Conservation (phyloP, 2,113 vertebrate genomes). For the Rhinoderma darwinii region DNA sequence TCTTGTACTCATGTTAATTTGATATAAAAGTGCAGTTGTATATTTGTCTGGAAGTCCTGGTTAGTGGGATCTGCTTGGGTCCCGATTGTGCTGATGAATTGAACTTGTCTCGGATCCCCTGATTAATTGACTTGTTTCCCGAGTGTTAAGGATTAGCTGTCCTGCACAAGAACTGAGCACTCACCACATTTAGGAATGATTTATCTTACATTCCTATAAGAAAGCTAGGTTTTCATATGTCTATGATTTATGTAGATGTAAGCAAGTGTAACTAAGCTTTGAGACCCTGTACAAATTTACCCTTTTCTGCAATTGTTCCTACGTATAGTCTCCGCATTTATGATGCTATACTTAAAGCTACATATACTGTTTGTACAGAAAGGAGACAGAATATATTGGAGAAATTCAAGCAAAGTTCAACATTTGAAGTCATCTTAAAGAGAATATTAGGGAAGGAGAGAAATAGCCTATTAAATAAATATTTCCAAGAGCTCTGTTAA, state of each 20-base stretch:
- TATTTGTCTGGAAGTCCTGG: background rate
- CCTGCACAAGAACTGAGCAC: conserved; percentile 43
- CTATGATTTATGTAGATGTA: conserved; percentile 34
- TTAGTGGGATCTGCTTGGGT: conserved; percentile 13
- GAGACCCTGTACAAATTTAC: background rate
- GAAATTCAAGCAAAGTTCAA: background rate
- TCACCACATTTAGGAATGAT: conserved; percentile 48
- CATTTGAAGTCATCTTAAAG: no score
- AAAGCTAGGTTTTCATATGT: conserved; percentile 10
- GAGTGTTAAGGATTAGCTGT: conserved; percentile 51
- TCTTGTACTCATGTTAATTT: background rate
- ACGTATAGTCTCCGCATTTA: background rate
- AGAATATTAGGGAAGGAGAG: no score
- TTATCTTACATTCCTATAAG: conserved; percentile 28
- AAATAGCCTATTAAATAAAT: no score
- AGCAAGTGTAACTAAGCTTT: background rate
- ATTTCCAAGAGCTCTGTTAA: no score
- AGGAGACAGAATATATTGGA: background rate
- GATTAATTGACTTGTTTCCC: conserved; percentile 23
- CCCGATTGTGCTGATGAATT: conserved; percentile 35
- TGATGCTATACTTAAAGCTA: background rate
- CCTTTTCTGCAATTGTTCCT: background rate
- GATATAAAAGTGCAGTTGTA: background rate
- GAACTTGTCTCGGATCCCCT: conserved; percentile 38
- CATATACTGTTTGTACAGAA: background rate